phyloP scores from a whole-genome alignment of 2,888 invertebrate species.

The Neuroscelio doddi region DNA sequence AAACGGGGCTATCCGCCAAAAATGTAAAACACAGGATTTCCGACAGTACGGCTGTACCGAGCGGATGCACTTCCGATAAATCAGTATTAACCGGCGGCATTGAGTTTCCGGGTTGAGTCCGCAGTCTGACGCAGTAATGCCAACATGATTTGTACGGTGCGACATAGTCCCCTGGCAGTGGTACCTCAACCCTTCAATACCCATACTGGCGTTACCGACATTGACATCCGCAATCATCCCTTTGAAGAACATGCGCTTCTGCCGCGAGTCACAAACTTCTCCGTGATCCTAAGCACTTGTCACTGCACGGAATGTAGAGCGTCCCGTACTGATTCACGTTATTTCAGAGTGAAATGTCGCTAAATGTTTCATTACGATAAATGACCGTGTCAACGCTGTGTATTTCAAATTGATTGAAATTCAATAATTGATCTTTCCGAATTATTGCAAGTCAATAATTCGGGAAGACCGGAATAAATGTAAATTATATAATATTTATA shows the following conservation, averaged over 20 bases:
- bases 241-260: slow-evolving; percentile 21
- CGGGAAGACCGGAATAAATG: too few species aligned
- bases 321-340: slow-evolving; percentile 69
- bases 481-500: too few species aligned
- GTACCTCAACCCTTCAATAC: slow-evolving; percentile 46
- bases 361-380: too few species aligned
- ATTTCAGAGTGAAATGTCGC: too few species aligned
- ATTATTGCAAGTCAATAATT: too few species aligned
- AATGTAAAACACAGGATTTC: slow-evolving; percentile 40
- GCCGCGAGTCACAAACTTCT: slow-evolving; percentile 16
- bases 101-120: slow-evolving; percentile 69
- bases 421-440: too few species aligned
- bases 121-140: slow-evolving; percentile 69
- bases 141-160: slow-evolving; percentile 70
- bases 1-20: slow-evolving; percentile 28
- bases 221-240: slow-evolving; percentile 50
- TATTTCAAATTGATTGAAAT: too few species aligned
- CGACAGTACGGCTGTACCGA: slow-evolving; percentile 6
- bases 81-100: slow-evolving; percentile 67
- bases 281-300: slow-evolving; percentile 71
- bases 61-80: slow-evolving; percentile 64
- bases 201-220: slow-evolving; percentile 39
- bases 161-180: slow-evolving; percentile 25
- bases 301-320: slow-evolving; percentile 70
- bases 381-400: too few species aligned